Percentiles rank a stretch among this genome's conserved stretches.
phyloP scores from a whole-genome alignment of 2,113 vertebrate species.

The Himantopus leucocephalus region DNA sequence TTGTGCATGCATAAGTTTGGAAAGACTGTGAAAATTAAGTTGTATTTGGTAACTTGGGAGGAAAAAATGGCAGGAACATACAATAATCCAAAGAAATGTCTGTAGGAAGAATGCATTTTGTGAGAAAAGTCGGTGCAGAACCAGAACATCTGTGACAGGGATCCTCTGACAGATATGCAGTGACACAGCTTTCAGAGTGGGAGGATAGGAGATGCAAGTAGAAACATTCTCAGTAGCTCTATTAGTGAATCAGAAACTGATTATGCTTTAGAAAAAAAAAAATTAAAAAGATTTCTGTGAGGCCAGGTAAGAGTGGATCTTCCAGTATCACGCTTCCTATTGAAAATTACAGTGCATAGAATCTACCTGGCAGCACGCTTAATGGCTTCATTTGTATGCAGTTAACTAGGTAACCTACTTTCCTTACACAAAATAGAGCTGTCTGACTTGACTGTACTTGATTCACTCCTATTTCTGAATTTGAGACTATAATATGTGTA shows the following conservation, averaged over 20 bases:
- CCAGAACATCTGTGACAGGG: conserved; percentile 50
- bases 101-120: not conserved
- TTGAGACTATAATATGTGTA: not conserved
- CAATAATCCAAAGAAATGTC: not conserved
- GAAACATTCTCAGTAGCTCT: conserved; percentile 20
- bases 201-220: conserved; percentile 36
- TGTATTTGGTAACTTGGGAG: not conserved
- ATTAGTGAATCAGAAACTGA: not conserved
- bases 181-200: conserved; percentile 52
- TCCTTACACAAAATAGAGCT: conserved; percentile 18
- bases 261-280: not conserved
- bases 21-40: not conserved
- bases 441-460: conserved; percentile 9
- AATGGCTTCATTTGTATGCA: conserved; percentile 51
- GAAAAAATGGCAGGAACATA: not conserved
- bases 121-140: not conserved
- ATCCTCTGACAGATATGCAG: conserved; percentile 41
- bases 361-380: conserved; percentile 10
- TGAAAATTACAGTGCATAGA: not conserved
- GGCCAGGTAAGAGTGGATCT: not conserved
- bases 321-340: not conserved
- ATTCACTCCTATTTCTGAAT: not conserved
- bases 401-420: conserved; percentile 62
- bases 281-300: not conserved
- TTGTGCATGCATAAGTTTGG: not conserved